Evolutionary conservation across 2,888 invertebrate genomes (phyloP).

Genomic region (Hybos culiciformis): DNA sequence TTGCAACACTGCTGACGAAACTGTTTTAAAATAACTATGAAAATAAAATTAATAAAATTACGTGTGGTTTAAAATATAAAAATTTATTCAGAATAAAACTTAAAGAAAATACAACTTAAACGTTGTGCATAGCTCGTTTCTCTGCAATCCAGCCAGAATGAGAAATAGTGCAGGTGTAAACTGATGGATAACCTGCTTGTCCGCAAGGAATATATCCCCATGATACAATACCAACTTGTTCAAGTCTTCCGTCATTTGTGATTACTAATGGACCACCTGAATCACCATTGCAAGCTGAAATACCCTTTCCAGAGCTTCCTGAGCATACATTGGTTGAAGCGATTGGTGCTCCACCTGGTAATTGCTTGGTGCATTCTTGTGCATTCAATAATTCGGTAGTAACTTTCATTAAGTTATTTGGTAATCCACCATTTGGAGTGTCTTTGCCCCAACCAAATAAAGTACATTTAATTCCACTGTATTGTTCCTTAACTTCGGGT

Average conservation of each 20-base stretch:
- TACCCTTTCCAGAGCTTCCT: constrained; percentile 30
- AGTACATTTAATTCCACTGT: constrained; percentile 22
- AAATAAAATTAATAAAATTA: no score
- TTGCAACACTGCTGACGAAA: no score
- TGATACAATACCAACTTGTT: constrained; percentile 38
- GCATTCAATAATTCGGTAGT: constrained; percentile 23
- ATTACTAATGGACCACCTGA: constrained; percentile 31
- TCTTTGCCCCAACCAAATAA: constrained; percentile 38
- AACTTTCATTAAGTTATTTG: constrained; percentile 26
- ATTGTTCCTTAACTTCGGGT: constrained; percentile 18
- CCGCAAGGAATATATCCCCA: constrained; percentile 41
- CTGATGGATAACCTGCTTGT: constrained; percentile 28
- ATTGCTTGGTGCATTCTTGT: constrained; percentile 17
- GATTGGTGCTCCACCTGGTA: constrained; percentile 24
- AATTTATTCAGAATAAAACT: no score
- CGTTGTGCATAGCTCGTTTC: background rate
- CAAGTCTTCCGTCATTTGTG: constrained; percentile 9
- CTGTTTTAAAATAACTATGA: no score
- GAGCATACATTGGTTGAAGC: constrained; percentile 35
- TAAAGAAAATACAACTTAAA: no score
- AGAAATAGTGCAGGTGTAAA: constrained; percentile 36
- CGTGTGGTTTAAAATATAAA: no score
- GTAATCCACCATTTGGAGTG: constrained; percentile 13
- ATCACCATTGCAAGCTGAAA: constrained; percentile 37
- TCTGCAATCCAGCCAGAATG: constrained; percentile 29